Base-by-base conservation (phyloP, 1,140 invertebrate genomes). In the Ostrea edulis region DNA sequence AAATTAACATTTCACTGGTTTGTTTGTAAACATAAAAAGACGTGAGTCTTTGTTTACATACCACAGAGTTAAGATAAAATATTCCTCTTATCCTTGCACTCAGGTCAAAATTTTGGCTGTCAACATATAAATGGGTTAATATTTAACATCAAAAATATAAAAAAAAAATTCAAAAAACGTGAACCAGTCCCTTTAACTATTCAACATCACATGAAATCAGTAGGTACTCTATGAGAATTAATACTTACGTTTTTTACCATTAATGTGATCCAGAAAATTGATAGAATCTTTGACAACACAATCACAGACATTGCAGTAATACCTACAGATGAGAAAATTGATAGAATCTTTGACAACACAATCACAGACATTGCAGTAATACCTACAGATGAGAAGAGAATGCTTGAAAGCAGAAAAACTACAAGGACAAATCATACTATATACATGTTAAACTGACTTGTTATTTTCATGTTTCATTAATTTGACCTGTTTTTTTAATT, bases 261-360 rank as follows among this genome's bases (percentile, higher is more conserved):
- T 99, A 91, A 99, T 99, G 94, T 99, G 99, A 94, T 99, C 99
- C 90, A 99, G 95, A 93, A 99, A 99, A 94, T 99, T 99, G 82
- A 99, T 99, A 0, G 99, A 99, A 95, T 99, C 99, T 95, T 99
- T 99, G 1, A 99, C 98, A 90, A 99, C 98, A 96, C 99, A 99
- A 94, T 99, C 99, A 94, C 99, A 99, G 0, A 99, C 98, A 97
- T 99, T 99, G 95, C 99, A 99, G 94, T 99, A 99, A 94, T 99
- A 99, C 9, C 96, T 96, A 91, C 65, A 94, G 93, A 86, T 29
- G 12, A 86, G 17, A 71, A 99, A 99, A 94, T 99, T 99, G 82
- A 99, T 99, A 0, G 99, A 99, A 95, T 99, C 99, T 95, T 99
- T 99, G 1, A 99, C 98, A 90, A 99, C 98, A 96, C 99, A 99